Percentiles rank a stretch among this genome's conserved stretches.
These are phyloP conservation scores for Noctua comes DNA, from an alignment of 2,888 invertebrate genomes.

Conservation along the genomic window DNA sequence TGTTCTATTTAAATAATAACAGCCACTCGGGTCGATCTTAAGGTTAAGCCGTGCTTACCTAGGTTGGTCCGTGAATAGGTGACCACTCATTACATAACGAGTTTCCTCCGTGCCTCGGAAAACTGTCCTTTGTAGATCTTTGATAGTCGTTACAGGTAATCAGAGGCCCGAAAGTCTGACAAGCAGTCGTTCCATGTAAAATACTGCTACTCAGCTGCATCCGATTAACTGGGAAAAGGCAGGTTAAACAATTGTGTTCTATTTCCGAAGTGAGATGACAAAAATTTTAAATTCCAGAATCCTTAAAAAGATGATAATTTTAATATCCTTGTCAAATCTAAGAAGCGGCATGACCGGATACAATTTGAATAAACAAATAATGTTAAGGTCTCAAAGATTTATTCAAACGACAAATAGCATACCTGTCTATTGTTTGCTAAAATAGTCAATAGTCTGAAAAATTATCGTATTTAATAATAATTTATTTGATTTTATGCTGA, in stretches of 20 bases:
- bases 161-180: no score
- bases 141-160: no score
- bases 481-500: slow-evolving; percentile 1
- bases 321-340: slow-evolving; percentile 33
- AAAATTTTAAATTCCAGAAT: slow-evolving; percentile 2
- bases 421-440: slow-evolving; percentile 13
- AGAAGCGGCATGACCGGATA: slow-evolving; percentile 21
- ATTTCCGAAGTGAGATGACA: neutral
- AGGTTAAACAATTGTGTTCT: neutral
- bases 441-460: slow-evolving; percentile 4
- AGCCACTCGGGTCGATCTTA: neutral
- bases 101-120: no score
- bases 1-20: slow-evolving; percentile 1
- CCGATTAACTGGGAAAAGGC: neutral
- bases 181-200: no score
- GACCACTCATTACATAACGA: neutral
- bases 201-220: no score
- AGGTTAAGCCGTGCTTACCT: neutral
- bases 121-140: no score
- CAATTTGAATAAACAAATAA: slow-evolving; percentile 24
- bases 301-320: slow-evolving; percentile 21
- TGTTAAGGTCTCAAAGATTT: slow-evolving; percentile 25
- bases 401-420: neutral
- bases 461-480: slow-evolving; percentile 19
- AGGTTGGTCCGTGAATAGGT: neutral